These are phyloP conservation scores for Drosophila tsacasi DNA, from an alignment of 1,140 invertebrate species.

Conservation along the genomic window DNA sequence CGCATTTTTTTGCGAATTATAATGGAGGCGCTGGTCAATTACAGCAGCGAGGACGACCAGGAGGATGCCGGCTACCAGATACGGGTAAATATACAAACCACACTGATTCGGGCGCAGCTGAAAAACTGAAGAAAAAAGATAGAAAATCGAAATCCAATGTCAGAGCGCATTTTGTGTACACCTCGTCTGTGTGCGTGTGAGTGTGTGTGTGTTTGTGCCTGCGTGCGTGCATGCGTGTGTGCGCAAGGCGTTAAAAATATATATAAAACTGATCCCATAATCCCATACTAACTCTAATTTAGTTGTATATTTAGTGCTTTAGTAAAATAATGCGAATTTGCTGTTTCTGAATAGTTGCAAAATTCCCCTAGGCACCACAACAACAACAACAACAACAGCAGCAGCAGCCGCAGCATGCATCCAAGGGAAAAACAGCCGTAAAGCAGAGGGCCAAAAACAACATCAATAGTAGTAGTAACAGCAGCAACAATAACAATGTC, in stretches of 20 bases:
- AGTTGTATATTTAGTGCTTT: conserved; percentile 73
- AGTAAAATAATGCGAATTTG: conserved; percentile 84
- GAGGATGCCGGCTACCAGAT: conserved; percentile 84
- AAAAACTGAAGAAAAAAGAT: conserved; percentile 22
- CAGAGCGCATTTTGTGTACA: conserved; percentile 56
- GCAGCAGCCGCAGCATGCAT: conserved; percentile 13
- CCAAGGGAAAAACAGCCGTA: conserved; percentile 23
- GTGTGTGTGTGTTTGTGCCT: conserved; percentile 18
- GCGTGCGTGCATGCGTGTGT: conserved; percentile 18
- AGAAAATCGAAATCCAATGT: conserved; percentile 34
- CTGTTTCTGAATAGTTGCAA: conserved; percentile 85
- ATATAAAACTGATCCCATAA: conserved; percentile 20
- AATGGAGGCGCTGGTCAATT: conserved; percentile 88
- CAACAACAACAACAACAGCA: conserved; percentile 18
- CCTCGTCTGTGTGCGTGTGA: conserved; percentile 40
- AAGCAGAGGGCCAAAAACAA: conserved; percentile 49
- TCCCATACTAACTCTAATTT: conserved; percentile 17
- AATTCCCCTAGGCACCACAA: conserved; percentile 84
- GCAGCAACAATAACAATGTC: conserved; percentile 18
- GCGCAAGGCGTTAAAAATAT: conserved; percentile 23
- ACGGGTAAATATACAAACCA: conserved; percentile 73
- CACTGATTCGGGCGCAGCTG: conserved; percentile 1
- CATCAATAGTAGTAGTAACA: conserved; percentile 16
- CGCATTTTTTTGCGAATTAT: conserved; percentile 5
- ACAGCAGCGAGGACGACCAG: conserved; percentile 88